phyloP scores from a whole-genome alignment of 1,140 invertebrate genomes.

The Portunus trituberculatus region DNA sequence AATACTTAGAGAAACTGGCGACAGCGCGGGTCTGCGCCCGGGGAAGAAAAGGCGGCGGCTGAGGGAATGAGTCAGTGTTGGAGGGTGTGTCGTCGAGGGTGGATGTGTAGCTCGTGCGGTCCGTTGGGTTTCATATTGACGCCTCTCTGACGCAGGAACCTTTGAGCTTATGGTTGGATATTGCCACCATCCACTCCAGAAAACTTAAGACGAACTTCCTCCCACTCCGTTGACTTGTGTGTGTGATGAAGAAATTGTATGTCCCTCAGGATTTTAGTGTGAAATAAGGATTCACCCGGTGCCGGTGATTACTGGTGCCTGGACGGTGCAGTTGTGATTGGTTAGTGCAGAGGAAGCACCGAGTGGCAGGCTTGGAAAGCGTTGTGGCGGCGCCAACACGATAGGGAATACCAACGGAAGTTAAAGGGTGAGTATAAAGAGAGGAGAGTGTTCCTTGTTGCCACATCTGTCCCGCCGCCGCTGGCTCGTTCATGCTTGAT shows the following conservation, averaged over 20 bases:
- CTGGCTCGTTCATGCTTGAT: background rate
- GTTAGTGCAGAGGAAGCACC: background rate
- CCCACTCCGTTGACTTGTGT: background rate
- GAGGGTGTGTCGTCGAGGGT: background rate
- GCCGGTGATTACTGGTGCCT: background rate
- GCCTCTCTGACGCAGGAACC: background rate
- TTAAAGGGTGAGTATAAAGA: background rate
- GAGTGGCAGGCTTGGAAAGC: background rate
- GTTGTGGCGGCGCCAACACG: background rate
- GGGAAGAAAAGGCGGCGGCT: background rate
- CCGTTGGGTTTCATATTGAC: background rate
- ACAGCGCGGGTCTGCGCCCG: background rate
- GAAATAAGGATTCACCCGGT: no score
- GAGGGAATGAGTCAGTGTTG: background rate
- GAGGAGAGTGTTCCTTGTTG: background rate
- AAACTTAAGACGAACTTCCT: background rate
- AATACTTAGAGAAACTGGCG: background rate
- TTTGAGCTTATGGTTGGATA: background rate
- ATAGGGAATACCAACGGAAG: background rate
- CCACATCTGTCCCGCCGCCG: background rate
- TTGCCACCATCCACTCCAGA: background rate
- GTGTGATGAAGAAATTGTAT: background rate
- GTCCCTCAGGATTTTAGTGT: background rate
- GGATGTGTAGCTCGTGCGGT: background rate
- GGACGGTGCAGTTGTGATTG: background rate